phyloP scores from a whole-genome alignment of 2,797 vertebrate genomes.

The Carcharodon carcharias region DNA sequence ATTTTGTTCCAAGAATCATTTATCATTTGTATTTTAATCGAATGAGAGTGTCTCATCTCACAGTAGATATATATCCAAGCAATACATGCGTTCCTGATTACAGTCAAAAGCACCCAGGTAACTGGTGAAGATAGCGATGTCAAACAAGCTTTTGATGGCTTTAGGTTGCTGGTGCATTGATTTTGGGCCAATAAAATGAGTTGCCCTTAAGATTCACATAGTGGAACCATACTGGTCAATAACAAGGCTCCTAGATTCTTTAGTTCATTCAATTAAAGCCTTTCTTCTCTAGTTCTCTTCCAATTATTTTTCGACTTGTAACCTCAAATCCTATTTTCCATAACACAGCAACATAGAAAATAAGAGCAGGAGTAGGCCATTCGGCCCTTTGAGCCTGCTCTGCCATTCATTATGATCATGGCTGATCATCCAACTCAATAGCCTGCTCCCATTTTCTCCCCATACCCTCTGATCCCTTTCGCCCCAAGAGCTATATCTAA shows the following conservation, averaged over 20 bases:
- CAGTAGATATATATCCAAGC: neutral
- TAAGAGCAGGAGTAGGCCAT: too few relatives aligned
- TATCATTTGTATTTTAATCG: neutral
- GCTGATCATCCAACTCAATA: too few relatives aligned
- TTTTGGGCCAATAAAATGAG: constrained; percentile 2
- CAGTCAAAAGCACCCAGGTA: neutral
- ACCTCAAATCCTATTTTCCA: neutral
- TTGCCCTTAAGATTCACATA: neutral
- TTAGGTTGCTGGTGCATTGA: neutral
- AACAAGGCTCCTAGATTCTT: neutral
- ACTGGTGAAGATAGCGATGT: neutral
- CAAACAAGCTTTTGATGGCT: neutral
- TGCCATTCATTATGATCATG: too few relatives aligned
- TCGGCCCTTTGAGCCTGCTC: too few relatives aligned
- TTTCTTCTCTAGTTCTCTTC: neutral
- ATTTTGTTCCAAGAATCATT: constrained; percentile 24
- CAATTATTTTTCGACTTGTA: neutral
- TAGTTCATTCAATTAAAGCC: neutral
- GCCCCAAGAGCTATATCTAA: too few relatives aligned
- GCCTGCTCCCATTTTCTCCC: too few relatives aligned
- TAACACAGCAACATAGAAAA: too few relatives aligned
- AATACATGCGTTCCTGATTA: neutral
- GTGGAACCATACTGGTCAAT: neutral
- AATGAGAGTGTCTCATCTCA: neutral
- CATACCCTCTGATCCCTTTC: too few relatives aligned